Conservation (phyloP, 2,888 invertebrate genomes). For the Sussaba pulchella region DNA sequence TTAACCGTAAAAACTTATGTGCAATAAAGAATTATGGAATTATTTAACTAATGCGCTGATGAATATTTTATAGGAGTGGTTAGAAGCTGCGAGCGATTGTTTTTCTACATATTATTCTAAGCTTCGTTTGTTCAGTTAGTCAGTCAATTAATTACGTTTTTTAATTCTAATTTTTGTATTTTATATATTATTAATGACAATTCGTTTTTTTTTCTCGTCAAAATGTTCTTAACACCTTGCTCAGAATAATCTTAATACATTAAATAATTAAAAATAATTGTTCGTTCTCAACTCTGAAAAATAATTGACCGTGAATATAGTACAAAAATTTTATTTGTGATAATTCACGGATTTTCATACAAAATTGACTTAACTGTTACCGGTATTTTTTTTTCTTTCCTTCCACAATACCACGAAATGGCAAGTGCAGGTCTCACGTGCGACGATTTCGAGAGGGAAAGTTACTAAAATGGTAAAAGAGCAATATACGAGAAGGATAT, state of each 20-base stretch:
- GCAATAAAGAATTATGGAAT: too few species aligned
- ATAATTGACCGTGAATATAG: background rate
- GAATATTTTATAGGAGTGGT: too few species aligned
- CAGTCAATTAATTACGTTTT: too few species aligned
- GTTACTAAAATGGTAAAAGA: conserved; percentile 23
- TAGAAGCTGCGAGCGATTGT: too few species aligned
- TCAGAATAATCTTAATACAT: too few species aligned
- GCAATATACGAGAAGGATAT: background rate
- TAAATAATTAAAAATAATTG: too few species aligned
- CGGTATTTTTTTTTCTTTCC: background rate
- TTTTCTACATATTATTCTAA: background rate
- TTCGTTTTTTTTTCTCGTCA: too few species aligned
- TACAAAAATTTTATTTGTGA: background rate
- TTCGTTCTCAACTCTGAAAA: background rate
- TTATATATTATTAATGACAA: too few species aligned
- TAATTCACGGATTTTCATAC: background rate
- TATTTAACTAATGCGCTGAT: too few species aligned
- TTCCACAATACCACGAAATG: conserved; percentile 6
- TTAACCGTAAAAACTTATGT: too few species aligned
- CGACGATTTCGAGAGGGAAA: conserved; percentile 43
- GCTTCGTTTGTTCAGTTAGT: background rate
- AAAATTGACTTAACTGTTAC: background rate
- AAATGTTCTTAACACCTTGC: too few species aligned
- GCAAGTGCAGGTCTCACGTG: conserved; percentile 33
- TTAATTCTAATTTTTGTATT: too few species aligned